phyloP scores from a whole-genome alignment of 2,888 invertebrate species.

The Acronicta alni region DNA sequence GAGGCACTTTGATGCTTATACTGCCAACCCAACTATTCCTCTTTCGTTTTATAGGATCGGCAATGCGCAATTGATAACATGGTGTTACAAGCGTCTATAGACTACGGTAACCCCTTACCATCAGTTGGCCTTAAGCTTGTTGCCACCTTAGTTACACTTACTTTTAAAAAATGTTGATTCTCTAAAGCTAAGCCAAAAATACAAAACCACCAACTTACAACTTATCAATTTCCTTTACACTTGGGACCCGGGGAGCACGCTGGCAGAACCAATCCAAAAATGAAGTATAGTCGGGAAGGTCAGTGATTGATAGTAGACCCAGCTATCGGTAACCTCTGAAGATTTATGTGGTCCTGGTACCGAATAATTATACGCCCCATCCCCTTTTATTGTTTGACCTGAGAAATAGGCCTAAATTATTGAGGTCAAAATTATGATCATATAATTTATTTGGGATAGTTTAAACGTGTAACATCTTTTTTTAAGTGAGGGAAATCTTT shows the following conservation, averaged over 20 bases:
- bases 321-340: conserved; percentile 58
- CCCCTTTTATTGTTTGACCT: conserved; percentile 60
- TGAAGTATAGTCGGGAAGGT: conserved; percentile 58
- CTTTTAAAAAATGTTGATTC: too few species aligned
- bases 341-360: conserved; percentile 63
- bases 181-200: conserved; percentile 3
- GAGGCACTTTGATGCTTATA: too few species aligned
- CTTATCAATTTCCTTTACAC: conserved; percentile 54
- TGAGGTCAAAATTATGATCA: conserved; percentile 33
- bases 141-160: too few species aligned
- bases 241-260: conserved; percentile 40
- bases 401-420: conserved; percentile 46
- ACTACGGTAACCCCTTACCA: too few species aligned
- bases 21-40: too few species aligned
- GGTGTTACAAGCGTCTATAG: too few species aligned
- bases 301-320: conserved; percentile 66
- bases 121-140: too few species aligned
- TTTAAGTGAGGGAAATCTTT: too few species aligned
- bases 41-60: too few species aligned
- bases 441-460: conserved; percentile 5
- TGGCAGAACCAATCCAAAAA: conserved; percentile 58
- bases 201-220: conserved; percentile 11
- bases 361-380: conserved; percentile 64
- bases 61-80: too few species aligned
- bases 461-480: too few species aligned